A percentile compares a stretch with the other conserved stretches of the same genome.
Evolutionary conservation across 2,797 vertebrate species (phyloP).

Genomic region (Myotis findleyi): DNA sequence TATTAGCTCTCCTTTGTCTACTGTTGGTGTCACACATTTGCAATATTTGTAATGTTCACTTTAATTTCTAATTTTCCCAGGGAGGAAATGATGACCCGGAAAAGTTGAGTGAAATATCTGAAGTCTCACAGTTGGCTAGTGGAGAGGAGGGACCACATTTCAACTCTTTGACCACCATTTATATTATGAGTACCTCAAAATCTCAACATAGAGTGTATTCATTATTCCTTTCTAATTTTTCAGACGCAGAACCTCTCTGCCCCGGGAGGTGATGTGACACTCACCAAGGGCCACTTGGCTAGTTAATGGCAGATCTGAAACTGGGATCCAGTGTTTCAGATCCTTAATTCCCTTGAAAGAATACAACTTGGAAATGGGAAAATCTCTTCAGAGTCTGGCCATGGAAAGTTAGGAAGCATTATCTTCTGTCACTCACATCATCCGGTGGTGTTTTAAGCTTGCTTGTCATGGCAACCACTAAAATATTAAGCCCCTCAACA

Average conservation of each 20-base stretch:
- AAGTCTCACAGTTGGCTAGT: neutral
- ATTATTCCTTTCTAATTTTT: conserved; percentile 5
- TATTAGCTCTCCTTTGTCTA: neutral
- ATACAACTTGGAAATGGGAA: conserved; percentile 28
- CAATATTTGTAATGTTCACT: neutral
- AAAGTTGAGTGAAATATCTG: conserved; percentile 28
- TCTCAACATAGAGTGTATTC: neutral
- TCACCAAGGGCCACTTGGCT: neutral
- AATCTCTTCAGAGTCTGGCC: conserved; percentile 39
- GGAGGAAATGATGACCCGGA: neutral
- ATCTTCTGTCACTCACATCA: conserved; percentile 54
- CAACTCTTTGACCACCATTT: neutral
- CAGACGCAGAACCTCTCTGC: neutral
- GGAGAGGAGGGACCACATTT: neutral
- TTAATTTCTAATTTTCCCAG: neutral
- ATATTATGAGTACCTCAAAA: neutral
- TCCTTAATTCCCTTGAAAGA: neutral
- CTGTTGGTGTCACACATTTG: neutral
- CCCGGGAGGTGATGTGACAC: neutral
- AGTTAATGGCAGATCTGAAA: neutral
- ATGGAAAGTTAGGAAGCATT: conserved; percentile 47
- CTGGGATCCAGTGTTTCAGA: neutral
- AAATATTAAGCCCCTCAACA: conserved; percentile 51
- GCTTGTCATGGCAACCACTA: conserved; percentile 72
- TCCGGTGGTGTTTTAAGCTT: conserved; percentile 60